Conservation (phyloP, 1,140 invertebrate species). For the Hormaphis cornu region DNA sequence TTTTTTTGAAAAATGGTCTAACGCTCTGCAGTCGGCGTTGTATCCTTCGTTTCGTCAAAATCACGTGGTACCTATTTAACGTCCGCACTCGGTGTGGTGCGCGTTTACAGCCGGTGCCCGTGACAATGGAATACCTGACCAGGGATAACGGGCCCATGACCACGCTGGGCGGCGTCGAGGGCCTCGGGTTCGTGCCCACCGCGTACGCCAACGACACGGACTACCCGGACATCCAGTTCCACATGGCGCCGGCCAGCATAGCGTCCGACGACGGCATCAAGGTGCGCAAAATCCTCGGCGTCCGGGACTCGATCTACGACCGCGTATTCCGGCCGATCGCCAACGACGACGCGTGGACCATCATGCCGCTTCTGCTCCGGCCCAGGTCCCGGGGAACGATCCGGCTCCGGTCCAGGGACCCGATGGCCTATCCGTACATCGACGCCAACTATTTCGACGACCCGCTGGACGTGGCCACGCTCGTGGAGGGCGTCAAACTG, state of each 20-base stretch:
- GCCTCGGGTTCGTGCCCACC: slow-evolving; percentile 73
- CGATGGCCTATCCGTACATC: slow-evolving; percentile 73
- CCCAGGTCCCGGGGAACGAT: slow-evolving; percentile 68
- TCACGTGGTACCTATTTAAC: no score
- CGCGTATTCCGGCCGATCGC: slow-evolving; percentile 65
- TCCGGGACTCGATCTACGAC: slow-evolving; percentile 72
- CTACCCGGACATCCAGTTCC: slow-evolving; percentile 77
- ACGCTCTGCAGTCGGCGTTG: no score
- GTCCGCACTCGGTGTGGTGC: no score
- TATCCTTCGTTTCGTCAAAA: no score
- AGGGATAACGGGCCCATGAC: slow-evolving; percentile 73
- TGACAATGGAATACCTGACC: slow-evolving; percentile 68
- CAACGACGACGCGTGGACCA: slow-evolving; percentile 68
- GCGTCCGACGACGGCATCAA: slow-evolving; percentile 57
- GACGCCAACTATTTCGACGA: slow-evolving; percentile 82
- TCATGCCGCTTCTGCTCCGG: slow-evolving; percentile 69
- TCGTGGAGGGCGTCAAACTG: slow-evolving; percentile 63
- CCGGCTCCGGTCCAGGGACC: slow-evolving; percentile 62
- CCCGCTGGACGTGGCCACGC: slow-evolving; percentile 59
- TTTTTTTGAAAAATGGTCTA: no score
- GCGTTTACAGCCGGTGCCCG: slow-evolving; percentile 57
- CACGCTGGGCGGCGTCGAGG: slow-evolving; percentile 71
- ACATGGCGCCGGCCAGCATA: slow-evolving; percentile 76
- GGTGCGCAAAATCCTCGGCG: slow-evolving; percentile 65
- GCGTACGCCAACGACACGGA: slow-evolving; percentile 62